Base-by-base conservation (phyloP, 2,113 vertebrate species). In the Chionis minor region DNA sequence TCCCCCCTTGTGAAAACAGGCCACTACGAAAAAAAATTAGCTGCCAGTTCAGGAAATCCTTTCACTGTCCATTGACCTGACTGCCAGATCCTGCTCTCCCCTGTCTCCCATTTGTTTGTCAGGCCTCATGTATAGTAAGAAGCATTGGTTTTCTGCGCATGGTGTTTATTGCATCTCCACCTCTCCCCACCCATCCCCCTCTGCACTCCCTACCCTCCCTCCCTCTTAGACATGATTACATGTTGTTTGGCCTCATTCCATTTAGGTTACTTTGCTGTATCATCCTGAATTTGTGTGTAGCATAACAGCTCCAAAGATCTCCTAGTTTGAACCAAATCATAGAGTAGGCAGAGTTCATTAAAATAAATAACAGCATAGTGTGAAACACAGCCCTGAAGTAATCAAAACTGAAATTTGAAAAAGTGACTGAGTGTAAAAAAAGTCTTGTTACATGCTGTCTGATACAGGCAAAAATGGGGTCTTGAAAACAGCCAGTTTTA, bases 241-340 rank as follows among this genome's bases (percentile, higher is more conserved):
- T 66, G 85, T 94, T 97, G 88, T 88, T 93, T 95, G 96, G 84
- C 92, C 92, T 95, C 86, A 78, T 94, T 96, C 96, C 95, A 83
- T 79, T 93, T 90, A 81, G 87, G 92, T 94, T 91, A 90, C 94
- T 96, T 95, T 88, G 84, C 86, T 82, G 65, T 93, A 90, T 93
- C 92, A 83, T 95, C 82, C 86, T 65, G 79, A 90, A 90, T 88
- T 87, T 94, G 42, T 52, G 70, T 11, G n/a, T n/a, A 79, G 69
- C 44, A 12, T 59, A 88, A 81, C 80, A 92, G 61, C 81, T 87
- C 84, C 78, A 62, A 62, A 94, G 85, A 88, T 88, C 86, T 91
- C 63, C 52, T 74, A 24, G 81, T 82, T 27, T 75, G 89, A 95
- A 89, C 55, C 35, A 86, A 94, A 94, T 90, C 82, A 96, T 13